Percentiles rank a stretch among this genome's conserved stretches.
Evolutionary conservation across 1,140 invertebrate genomes (phyloP).

Genomic region (Atta colombica): DNA sequence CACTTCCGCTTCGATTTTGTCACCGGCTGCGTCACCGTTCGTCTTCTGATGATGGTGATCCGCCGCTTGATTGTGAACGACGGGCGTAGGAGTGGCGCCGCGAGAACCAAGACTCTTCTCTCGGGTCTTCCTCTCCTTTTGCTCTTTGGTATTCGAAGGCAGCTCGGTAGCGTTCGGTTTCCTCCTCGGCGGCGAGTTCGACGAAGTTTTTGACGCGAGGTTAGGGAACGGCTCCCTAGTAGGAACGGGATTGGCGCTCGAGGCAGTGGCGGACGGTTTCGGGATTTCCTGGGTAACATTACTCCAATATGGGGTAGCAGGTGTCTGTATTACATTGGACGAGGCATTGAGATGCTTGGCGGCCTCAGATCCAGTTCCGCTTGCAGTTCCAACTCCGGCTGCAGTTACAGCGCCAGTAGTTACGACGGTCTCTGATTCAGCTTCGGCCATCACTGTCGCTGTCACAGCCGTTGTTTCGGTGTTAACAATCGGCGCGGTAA

Average conservation of each 20-base stretch:
- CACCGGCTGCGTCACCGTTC: constrained; percentile 78
- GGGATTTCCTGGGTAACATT: constrained; percentile 68
- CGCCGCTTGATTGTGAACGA: constrained; percentile 69
- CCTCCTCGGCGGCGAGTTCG: constrained; percentile 81
- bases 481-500: constrained; percentile 8
- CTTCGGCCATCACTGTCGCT: constrained; percentile 31
- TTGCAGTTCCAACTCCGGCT: neutral
- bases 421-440: constrained; percentile 7
- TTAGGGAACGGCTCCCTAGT: constrained; percentile 75
- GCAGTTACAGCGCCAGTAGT: neutral
- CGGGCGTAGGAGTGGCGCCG: constrained; percentile 71
- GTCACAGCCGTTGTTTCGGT: constrained; percentile 25
- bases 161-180: constrained; percentile 71
- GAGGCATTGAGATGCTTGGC: constrained; percentile 24
- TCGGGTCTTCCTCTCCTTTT: constrained; percentile 77
- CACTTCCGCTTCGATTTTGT: constrained; percentile 73
- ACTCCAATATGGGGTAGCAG: constrained; percentile 32
- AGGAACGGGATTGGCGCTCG: constrained; percentile 71
- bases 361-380: neutral
- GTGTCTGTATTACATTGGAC: constrained; percentile 44
- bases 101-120: constrained; percentile 76
- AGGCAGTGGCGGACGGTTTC: constrained; percentile 72
- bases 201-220: constrained; percentile 71
- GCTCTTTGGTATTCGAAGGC: constrained; percentile 72
- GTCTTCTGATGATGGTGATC: constrained; percentile 77